A percentile compares a stretch with the other conserved stretches of the same genome.
Conservation (phyloP, 1,140 invertebrate genomes). For the Drosophila ercepeae region DNA sequence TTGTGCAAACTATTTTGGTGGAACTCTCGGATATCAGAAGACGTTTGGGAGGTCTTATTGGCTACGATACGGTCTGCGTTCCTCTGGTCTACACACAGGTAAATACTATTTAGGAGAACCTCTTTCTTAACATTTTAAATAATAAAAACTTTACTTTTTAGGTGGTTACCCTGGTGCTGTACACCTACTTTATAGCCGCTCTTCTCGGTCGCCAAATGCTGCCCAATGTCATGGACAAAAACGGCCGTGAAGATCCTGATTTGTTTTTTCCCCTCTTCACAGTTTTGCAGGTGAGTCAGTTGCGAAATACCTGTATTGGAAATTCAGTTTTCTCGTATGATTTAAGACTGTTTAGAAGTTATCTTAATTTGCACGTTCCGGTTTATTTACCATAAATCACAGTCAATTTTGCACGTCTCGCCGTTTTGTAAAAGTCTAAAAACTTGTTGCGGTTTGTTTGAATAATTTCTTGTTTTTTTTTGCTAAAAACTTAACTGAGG, state of each 20-base stretch:
- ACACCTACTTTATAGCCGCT: slow-evolving; percentile 95
- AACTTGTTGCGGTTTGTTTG: slow-evolving; percentile 33
- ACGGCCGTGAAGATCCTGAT: slow-evolving; percentile 88
- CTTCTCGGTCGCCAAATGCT: slow-evolving; percentile 93
- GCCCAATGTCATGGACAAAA: slow-evolving; percentile 84
- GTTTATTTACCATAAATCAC: slow-evolving; percentile 61
- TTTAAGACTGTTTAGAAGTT: slow-evolving; percentile 30
- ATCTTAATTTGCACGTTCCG: slow-evolving; percentile 62
- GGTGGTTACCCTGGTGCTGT: slow-evolving; percentile 96
- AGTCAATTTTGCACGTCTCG: slow-evolving; percentile 61
- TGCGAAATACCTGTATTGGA: background rate
- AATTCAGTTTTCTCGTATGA: slow-evolving; percentile 7
- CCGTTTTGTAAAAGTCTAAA: slow-evolving; percentile 48
- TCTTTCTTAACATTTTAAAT: background rate
- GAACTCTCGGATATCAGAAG: slow-evolving; percentile 93
- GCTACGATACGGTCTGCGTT: slow-evolving; percentile 98
- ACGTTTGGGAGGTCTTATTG: slow-evolving; percentile 91
- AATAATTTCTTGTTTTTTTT: slow-evolving; percentile 26
- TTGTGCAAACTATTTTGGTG: slow-evolving; percentile 92
- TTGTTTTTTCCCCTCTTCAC: slow-evolving; percentile 97
- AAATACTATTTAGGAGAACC: too few relatives aligned
- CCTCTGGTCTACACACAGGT: slow-evolving; percentile 99
- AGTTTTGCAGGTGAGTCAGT: slow-evolving; percentile 89
- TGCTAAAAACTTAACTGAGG: slow-evolving; percentile 39
- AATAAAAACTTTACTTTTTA: slow-evolving; percentile 70